Conservation (phyloP, 2,113 vertebrate species). For the Oceanodroma tethys region DNA sequence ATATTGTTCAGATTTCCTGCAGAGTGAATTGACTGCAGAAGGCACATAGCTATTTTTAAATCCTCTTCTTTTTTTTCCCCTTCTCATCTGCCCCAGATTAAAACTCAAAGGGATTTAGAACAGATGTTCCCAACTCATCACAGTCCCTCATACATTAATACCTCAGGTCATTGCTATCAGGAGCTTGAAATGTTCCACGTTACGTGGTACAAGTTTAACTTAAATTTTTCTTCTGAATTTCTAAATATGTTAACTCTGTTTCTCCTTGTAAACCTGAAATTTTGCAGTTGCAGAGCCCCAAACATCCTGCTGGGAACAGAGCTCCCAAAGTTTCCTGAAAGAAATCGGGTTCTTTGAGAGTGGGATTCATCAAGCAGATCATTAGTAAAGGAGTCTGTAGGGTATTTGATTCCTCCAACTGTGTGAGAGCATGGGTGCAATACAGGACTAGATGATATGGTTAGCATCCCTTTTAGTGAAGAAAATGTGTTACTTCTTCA, state of each 20-base stretch:
- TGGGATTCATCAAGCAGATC: not conserved
- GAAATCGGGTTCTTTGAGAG: not conserved
- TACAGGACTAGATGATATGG: not conserved
- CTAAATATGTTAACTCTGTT: not conserved
- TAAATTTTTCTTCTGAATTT: not conserved
- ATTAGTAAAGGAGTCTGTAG: not conserved
- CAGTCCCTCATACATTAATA: not conserved
- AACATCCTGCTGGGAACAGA: not conserved
- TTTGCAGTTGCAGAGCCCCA: not conserved
- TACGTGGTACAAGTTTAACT: not conserved
- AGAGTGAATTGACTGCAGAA: slow-evolving; percentile 9
- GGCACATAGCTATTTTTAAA: slow-evolving; percentile 29
- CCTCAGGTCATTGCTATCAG: not conserved
- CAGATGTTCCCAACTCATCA: not conserved
- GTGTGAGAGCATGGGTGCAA: not conserved
- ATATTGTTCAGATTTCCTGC: slow-evolving; percentile 12
- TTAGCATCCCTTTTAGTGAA: not conserved
- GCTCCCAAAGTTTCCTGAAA: not conserved
- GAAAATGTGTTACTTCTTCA: not conserved
- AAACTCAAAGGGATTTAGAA: slow-evolving; percentile 14
- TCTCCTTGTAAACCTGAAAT: not conserved
- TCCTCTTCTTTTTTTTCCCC: not conserved
- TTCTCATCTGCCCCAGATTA: slow-evolving; percentile 7
- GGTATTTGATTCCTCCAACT: not conserved
- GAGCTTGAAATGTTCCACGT: not conserved